Evolutionary conservation across 2,888 invertebrate species (phyloP).

Genomic region (Bruchidius siliquastri): DNA sequence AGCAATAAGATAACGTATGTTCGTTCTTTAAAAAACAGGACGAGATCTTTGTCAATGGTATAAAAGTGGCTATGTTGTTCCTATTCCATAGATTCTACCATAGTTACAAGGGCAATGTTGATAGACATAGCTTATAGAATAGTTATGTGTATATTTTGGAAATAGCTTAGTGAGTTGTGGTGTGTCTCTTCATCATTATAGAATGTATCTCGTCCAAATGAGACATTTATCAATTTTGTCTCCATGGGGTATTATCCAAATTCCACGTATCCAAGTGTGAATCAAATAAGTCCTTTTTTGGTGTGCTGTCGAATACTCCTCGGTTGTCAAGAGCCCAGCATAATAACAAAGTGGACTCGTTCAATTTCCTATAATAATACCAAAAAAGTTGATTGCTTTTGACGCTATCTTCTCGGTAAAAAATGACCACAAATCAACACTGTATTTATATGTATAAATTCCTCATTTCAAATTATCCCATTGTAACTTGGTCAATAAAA

Average conservation of each 20-base stretch:
- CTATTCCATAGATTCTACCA: too few relatives aligned
- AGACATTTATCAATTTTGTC: too few relatives aligned
- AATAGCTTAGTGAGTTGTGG: too few relatives aligned
- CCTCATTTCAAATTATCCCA: conserved; percentile 34
- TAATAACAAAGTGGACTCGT: conserved; percentile 18
- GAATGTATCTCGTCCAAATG: too few relatives aligned
- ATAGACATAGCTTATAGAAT: too few relatives aligned
- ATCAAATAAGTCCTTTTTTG: conserved; percentile 15
- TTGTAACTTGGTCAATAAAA: conserved; percentile 32
- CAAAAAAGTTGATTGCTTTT: conserved; percentile 16
- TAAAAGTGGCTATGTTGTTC: too few relatives aligned
- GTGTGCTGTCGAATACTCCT: conserved; percentile 10
- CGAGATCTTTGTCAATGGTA: too few relatives aligned
- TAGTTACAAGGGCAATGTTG: too few relatives aligned
- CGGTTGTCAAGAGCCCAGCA: conserved; percentile 12
- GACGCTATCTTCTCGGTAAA: conserved; percentile 19
- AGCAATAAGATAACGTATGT: too few relatives aligned
- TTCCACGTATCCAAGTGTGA: conserved; percentile 5
- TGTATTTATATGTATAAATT: conserved; percentile 31
- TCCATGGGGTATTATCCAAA: neutral
- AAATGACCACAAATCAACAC: conserved; percentile 29
- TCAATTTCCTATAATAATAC: conserved; percentile 16
- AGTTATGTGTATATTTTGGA: too few relatives aligned
- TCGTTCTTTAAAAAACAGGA: too few relatives aligned
- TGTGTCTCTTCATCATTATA: too few relatives aligned